phyloP scores from a whole-genome alignment of 92 coral and sea anemone genomes.

The Desmophyllum pertusum region DNA sequence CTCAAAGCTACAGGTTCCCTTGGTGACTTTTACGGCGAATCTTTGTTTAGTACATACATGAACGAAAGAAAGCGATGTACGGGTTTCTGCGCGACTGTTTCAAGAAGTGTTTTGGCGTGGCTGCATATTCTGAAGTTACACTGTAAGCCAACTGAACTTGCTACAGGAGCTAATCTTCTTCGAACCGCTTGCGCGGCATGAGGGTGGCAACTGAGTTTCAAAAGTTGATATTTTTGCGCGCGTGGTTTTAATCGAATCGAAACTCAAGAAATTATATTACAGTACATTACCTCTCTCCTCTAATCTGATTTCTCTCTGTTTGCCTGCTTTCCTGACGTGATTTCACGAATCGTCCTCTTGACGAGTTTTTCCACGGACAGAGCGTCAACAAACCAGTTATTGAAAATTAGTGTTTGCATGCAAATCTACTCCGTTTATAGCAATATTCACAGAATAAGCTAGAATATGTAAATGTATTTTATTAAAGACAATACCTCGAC shows the following conservation, averaged over 20 bases:
- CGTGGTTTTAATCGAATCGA: not conserved
- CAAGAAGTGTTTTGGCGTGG: no score
- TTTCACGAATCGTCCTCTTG: not conserved
- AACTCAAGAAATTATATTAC: not conserved
- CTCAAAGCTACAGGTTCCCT: not conserved
- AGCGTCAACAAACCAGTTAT: constrained; percentile 8
- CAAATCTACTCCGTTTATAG: constrained; percentile 2
- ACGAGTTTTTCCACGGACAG: not conserved
- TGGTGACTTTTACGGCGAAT: not conserved
- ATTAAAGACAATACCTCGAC: not conserved
- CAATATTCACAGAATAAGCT: not conserved
- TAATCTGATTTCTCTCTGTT: not conserved
- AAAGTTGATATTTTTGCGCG: not conserved
- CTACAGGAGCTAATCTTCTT: not conserved
- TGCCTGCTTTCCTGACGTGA: not conserved
- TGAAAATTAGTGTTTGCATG: constrained; percentile 7
- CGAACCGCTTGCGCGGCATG: not conserved
- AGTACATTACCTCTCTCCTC: not conserved
- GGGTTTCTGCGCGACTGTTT: no score
- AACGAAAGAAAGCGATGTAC: not conserved
- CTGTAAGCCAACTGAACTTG: no score
- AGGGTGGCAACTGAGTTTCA: no score
- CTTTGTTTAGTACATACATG: not conserved
- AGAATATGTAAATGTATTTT: not conserved
- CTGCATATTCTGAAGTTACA: no score